These are phyloP conservation scores for Myotis yumanensis DNA, from an alignment of 2,113 vertebrate species.

Conservation along the genomic window DNA sequence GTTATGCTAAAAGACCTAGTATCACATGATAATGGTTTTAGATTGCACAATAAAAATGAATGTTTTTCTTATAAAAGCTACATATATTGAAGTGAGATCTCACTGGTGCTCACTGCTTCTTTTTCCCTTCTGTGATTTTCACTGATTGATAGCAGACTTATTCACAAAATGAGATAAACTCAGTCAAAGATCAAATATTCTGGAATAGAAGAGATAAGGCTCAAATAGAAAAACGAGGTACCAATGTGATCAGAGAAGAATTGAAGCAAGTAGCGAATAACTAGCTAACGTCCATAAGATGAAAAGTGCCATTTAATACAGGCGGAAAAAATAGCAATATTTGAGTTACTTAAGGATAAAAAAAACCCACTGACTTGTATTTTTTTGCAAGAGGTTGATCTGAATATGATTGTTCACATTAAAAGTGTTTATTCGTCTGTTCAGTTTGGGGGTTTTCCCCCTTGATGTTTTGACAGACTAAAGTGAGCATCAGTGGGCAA, in stretches of 20 bases:
- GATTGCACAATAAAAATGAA: slow-evolving; percentile 65
- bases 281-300: slow-evolving; percentile 55
- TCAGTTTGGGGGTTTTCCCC: slow-evolving; percentile 76
- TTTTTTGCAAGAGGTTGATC: slow-evolving; percentile 72
- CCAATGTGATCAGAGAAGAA: slow-evolving; percentile 24
- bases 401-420: slow-evolving; percentile 73
- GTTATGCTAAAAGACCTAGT: slow-evolving; percentile 36
- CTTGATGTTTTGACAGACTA: slow-evolving; percentile 76
- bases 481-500: slow-evolving; percentile 67
- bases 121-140: slow-evolving; percentile 43
- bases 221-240: not conserved
- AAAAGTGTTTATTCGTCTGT: slow-evolving; percentile 75
- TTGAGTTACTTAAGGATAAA: slow-evolving; percentile 63
- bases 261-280: not conserved
- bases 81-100: slow-evolving; percentile 32
- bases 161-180: slow-evolving; percentile 36
- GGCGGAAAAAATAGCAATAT: slow-evolving; percentile 50
- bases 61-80: slow-evolving; percentile 59
- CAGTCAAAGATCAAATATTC: slow-evolving; percentile 14
- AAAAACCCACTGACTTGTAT: slow-evolving; percentile 73
- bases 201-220: not conserved
- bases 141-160: slow-evolving; percentile 34
- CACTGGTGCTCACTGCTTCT: slow-evolving; percentile 29
- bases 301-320: slow-evolving; percentile 64
- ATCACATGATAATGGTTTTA: slow-evolving; percentile 45